Evolutionary conservation across 2,888 invertebrate genomes (phyloP), one percentile per base, ranked within the genome.

Genomic region (Cheilosia impressa): DNA sequence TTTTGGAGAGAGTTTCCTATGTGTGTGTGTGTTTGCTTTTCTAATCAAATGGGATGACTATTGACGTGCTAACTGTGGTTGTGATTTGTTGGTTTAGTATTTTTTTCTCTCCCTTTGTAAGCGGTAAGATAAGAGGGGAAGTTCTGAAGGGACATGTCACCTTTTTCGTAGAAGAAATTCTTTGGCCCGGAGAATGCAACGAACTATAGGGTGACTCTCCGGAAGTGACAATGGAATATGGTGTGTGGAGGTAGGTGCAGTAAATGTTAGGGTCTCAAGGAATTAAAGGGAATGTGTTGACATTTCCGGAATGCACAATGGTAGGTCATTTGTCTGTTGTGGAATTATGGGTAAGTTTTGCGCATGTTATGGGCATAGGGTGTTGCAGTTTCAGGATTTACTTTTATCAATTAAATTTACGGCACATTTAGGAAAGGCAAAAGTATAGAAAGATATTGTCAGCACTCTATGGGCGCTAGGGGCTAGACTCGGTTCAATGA

Each of bases 11-110:
- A 58, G 65, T 45, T 24, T 38, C 55, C 19, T 55, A 41, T 52
- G 15, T 24, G 10, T 57, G 10, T 57, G 43, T 57, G 53, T 17
- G 24, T 80, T 80, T 41, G 62, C 68, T 73, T 73, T 73, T 80
- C 62, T 68, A 80, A 73, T 80, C 80, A 80, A 66, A 65, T 72
- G 19, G 53, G 62, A 79, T 71, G 65, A 71, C 47, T 60, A 73
- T 80, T 73, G 80, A 79, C 73, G 72, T 55, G 73, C 53, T 72
- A 43, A 66, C 78, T 55, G 45, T 15, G 55, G 55, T 62, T 73
- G 41, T 83, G 79, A 79, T 69, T 81, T 81, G 63, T 81, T 81
- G 57, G 19, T 34, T 75, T 41, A 27, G 6, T 6, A 9, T 65
- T 63, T 63, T 78, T 43, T 72, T 17, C 24, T 27, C 17, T 71